phyloP scores from a whole-genome alignment of 1,140 invertebrate species.

The Rhynchophorus ferrugineus region DNA sequence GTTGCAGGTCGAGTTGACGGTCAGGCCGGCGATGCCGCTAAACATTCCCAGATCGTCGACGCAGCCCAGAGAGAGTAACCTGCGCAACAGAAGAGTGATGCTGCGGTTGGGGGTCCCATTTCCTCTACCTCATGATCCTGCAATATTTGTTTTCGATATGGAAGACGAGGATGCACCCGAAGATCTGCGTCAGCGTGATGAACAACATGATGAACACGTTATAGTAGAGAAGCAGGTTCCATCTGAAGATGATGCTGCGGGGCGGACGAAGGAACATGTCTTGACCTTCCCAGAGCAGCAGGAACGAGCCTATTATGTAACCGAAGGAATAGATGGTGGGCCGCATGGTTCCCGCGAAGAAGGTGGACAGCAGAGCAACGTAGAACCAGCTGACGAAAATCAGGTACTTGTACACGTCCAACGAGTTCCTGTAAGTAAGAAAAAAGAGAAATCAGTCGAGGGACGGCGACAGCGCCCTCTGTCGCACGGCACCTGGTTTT shows the following conservation, averaged over 20 bases:
- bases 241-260: conserved; percentile 6
- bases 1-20: not conserved
- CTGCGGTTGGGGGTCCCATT: not conserved
- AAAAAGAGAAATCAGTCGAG: too few species aligned
- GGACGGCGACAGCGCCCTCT: too few species aligned
- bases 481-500: conserved; percentile 19
- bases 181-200: conserved; percentile 5
- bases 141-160: not conserved
- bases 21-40: conserved; percentile 3
- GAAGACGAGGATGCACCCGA: conserved; percentile 16
- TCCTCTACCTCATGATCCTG: not conserved
- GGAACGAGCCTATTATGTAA: conserved; percentile 9
- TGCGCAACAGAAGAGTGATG: not conserved
- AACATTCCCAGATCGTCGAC: conserved; percentile 10
- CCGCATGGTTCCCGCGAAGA: conserved; percentile 8
- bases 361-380: conserved; percentile 2
- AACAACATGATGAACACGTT: conserved; percentile 13
- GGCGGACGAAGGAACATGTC: conserved; percentile 13
- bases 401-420: conserved; percentile 10
- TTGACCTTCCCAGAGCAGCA: conserved; percentile 11
- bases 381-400: conserved; percentile 12
- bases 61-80: conserved; percentile 14
- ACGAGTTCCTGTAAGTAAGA: conserved; percentile 9
- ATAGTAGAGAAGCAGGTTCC: conserved; percentile 16
- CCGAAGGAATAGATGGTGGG: conserved; percentile 13